Evolutionary conservation across 2,888 invertebrate species (phyloP).

Genomic region (Archaeoteleia sp.): DNA sequence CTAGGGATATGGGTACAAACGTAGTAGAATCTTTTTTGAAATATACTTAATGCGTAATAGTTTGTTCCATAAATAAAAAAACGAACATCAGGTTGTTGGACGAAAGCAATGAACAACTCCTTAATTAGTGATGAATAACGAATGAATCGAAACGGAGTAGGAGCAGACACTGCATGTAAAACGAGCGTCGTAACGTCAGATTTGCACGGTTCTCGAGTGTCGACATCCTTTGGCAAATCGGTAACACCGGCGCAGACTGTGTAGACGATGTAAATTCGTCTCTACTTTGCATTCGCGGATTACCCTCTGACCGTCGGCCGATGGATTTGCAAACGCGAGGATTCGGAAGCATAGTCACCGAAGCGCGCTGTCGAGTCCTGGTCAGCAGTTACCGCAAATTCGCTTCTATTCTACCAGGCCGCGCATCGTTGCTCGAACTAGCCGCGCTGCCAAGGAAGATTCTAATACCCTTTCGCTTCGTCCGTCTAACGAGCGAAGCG

Average conservation of each 20-base stretch:
- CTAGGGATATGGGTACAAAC: too few species aligned
- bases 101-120: not conserved
- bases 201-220: not conserved
- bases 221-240: constrained; percentile 8
- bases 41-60: too few species aligned
- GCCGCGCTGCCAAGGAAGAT: constrained; percentile 54
- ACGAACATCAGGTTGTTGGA: too few species aligned
- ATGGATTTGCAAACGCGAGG: constrained; percentile 59
- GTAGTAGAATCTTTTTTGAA: too few species aligned
- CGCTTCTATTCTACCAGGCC: constrained; percentile 58
- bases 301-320: constrained; percentile 25
- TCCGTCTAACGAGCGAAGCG: constrained; percentile 37
- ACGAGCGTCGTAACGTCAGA: constrained; percentile 10
- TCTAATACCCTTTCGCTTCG: constrained; percentile 56
- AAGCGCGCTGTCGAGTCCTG: constrained; percentile 57
- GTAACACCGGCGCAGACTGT: not conserved
- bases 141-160: constrained; percentile 6
- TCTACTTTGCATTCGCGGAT: constrained; percentile 22
- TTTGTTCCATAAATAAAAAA: too few species aligned
- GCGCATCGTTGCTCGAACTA: constrained; percentile 50
- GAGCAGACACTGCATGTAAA: constrained; percentile 4
- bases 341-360: constrained; percentile 61
- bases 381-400: constrained; percentile 71
- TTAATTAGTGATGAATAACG: constrained; percentile 7
- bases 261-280: constrained; percentile 15